These are phyloP conservation scores for Zeus faber DNA, from an alignment of 2,113 vertebrate species.

Conservation along the genomic window DNA sequence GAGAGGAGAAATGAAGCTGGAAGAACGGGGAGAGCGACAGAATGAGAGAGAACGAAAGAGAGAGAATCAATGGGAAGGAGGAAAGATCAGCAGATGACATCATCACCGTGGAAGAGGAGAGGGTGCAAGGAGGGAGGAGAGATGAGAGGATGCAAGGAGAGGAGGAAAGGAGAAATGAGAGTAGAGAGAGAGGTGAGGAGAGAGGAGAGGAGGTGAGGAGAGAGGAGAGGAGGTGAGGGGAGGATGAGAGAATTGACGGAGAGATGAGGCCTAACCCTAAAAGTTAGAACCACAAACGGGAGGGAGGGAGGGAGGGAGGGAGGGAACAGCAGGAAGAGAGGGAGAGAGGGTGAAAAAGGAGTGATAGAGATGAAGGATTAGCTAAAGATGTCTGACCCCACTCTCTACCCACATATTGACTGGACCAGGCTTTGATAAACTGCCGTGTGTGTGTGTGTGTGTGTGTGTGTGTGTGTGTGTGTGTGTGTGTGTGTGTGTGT, in stretches of 20 bases:
- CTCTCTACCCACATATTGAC: conserved; percentile 52
- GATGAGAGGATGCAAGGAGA: background rate
- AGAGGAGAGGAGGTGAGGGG: too few species aligned
- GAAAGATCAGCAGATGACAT: too few species aligned
- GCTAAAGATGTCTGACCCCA: conserved; percentile 58
- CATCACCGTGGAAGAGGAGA: background rate
- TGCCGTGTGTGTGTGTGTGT: conserved; percentile 29
- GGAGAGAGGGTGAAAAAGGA: background rate
- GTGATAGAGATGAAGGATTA: conserved; percentile 57
- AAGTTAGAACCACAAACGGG: background rate
- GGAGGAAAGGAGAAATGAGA: too few species aligned
- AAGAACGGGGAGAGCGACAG: background rate
- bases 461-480: background rate
- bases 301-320: background rate
- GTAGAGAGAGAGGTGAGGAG: background rate
- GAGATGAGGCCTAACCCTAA: too few species aligned
- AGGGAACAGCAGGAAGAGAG: background rate
- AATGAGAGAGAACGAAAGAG: background rate
- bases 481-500: conserved; percentile 15
- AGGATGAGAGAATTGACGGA: background rate
- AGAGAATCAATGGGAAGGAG: too few species aligned
- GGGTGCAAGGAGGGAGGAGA: background rate
- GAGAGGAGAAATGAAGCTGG: too few species aligned
- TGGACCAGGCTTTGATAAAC: conserved; percentile 60
- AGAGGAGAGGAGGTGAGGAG: background rate